Evolutionary conservation across 2,888 invertebrate species (phyloP).

Genomic region (Synanthedon formicaeformis): DNA sequence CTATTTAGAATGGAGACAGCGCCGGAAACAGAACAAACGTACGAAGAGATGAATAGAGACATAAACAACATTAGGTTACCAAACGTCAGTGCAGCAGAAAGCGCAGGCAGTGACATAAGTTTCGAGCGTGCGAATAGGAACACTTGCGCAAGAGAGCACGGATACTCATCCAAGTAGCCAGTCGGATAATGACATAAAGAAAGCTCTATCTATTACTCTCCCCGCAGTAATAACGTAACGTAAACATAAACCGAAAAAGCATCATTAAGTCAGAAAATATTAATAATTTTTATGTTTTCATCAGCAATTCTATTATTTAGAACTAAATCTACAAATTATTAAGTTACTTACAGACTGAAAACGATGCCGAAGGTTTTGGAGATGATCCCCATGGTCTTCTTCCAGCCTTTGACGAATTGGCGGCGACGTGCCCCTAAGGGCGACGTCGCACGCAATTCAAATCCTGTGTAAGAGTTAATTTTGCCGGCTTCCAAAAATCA

Average conservation of each 20-base stretch:
- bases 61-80: constrained; percentile 15
- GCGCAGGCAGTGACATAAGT: constrained; percentile 13
- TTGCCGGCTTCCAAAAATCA: constrained; percentile 37
- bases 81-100: constrained; percentile 21
- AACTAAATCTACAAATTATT: background rate
- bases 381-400: constrained; percentile 79
- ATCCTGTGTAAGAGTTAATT: constrained; percentile 61
- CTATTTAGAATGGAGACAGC: constrained; percentile 19
- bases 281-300: too few species aligned
- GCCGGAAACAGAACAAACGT: constrained; percentile 18
- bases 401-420: constrained; percentile 64
- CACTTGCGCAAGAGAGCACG: constrained; percentile 48
- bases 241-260: too few species aligned
- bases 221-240: too few species aligned
- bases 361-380: constrained; percentile 83
- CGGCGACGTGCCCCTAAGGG: constrained; percentile 63
- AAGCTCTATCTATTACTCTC: too few species aligned
- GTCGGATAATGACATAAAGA: constrained; percentile 16
- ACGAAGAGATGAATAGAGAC: constrained; percentile 11
- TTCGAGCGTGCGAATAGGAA: constrained; percentile 48
- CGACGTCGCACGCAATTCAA: constrained; percentile 52
- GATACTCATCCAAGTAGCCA: constrained; percentile 7
- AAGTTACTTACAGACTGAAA: constrained; percentile 80
- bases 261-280: too few species aligned
- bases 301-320: too few species aligned